phyloP scores from a whole-genome alignment of 2,113 vertebrate species.

The Haemorhous mexicanus region DNA sequence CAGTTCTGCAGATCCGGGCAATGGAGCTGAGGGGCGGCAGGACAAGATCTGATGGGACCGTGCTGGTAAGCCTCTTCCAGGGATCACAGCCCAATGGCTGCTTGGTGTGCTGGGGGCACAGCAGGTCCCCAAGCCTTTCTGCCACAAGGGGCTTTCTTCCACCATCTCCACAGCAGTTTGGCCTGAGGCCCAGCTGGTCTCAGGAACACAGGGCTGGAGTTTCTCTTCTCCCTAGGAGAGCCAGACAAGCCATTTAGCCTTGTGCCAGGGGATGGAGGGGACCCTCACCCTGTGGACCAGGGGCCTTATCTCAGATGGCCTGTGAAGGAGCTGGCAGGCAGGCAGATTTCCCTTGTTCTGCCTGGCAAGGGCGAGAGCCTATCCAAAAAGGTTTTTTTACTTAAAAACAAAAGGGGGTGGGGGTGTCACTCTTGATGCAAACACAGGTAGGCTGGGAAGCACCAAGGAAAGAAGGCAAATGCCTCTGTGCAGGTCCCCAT shows the following conservation, averaged over 20 bases:
- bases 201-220: neutral
- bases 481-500: accelerated
- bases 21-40: neutral
- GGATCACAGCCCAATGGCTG: neutral
- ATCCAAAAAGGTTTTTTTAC: neutral
- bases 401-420: neutral
- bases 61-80: neutral
- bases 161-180: neutral
- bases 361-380: neutral
- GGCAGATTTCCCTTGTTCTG: neutral
- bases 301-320: conserved; percentile 4
- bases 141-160: neutral
- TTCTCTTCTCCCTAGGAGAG: conserved; percentile 32
- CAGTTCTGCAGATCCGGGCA: neutral
- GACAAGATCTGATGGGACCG: neutral
- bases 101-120: accelerated
- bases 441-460: neutral
- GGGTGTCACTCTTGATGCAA: neutral
- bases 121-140: neutral
- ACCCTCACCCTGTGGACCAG: neutral
- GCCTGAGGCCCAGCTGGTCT: neutral
- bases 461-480: neutral
- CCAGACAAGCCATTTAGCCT: conserved; percentile 10
- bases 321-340: conserved; percentile 20
- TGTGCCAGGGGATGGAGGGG: neutral